Conservation (phyloP, 2,113 vertebrate species). For the Pituophis catenifer region DNA sequence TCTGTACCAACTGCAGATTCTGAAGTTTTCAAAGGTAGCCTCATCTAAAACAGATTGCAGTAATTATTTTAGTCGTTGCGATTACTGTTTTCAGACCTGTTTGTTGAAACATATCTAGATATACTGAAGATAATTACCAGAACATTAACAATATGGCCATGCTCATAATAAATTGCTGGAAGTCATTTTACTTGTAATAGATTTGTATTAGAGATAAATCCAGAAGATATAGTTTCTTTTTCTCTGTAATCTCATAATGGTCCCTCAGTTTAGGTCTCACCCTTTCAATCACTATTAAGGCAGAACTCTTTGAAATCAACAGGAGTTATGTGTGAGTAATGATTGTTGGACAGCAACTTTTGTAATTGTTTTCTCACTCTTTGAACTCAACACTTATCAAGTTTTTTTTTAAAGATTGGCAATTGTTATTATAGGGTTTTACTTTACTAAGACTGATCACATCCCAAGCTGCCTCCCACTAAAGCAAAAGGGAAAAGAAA, state of each 20-base stretch:
- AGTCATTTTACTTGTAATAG: background rate
- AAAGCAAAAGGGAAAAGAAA: background rate
- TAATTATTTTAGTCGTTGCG: background rate
- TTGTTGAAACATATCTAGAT: background rate
- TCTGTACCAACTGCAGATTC: background rate
- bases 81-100: background rate
- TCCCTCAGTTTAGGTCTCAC: background rate
- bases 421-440: constrained; percentile 6
- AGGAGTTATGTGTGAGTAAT: constrained; percentile 14
- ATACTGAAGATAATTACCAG: background rate
- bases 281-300: background rate
- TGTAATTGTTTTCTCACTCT: constrained; percentile 1
- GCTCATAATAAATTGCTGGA: background rate
- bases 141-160: background rate
- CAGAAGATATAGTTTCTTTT: background rate
- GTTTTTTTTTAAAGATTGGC: background rate
- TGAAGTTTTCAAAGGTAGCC: background rate
- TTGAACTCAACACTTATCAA: constrained; percentile 2
- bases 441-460: constrained; percentile 11
- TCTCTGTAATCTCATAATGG: background rate
- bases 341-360: constrained; percentile 9
- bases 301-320: constrained; percentile 26
- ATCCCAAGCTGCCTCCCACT: background rate
- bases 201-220: background rate
- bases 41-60: background rate